These are phyloP conservation scores for Meriones psammophilus DNA, from an alignment of 2,797 vertebrate species.

Conservation along the genomic window DNA sequence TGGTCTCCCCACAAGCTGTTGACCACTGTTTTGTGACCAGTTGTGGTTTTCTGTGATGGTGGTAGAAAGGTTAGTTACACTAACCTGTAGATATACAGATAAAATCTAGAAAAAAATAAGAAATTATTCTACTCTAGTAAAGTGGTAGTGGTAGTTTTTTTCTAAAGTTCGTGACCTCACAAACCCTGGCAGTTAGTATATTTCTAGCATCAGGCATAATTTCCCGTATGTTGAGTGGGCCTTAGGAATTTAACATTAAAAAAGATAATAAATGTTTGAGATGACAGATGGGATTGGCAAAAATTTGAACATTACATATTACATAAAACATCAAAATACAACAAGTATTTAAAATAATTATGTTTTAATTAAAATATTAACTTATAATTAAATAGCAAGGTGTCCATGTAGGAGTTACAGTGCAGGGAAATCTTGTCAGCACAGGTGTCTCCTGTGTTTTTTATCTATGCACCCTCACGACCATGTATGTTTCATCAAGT, in stretches of 20 bases:
- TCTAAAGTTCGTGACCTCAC: no score
- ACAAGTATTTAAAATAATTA: background rate
- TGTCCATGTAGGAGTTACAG: background rate
- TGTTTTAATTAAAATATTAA: background rate
- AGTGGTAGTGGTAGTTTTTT: background rate
- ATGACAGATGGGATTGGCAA: background rate
- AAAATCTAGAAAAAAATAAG: background rate
- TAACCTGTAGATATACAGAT: background rate
- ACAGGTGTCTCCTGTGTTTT: background rate
- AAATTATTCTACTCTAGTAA: background rate
- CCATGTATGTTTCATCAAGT: background rate
- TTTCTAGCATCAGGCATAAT: no score
- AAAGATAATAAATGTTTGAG: background rate
- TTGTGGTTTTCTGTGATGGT: background rate
- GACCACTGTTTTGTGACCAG: background rate
- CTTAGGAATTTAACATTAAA: background rate
- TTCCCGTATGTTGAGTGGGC: background rate
- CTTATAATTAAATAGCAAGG: background rate
- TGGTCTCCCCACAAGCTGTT: background rate
- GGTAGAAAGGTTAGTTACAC: no score
- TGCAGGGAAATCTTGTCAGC: background rate
- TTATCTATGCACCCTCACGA: background rate
- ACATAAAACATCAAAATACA: background rate
- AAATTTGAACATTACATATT: background rate
- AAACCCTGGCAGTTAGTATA: background rate